Base-by-base conservation (phyloP, 2,113 vertebrate species). In the Damaliscus lunatus region DNA sequence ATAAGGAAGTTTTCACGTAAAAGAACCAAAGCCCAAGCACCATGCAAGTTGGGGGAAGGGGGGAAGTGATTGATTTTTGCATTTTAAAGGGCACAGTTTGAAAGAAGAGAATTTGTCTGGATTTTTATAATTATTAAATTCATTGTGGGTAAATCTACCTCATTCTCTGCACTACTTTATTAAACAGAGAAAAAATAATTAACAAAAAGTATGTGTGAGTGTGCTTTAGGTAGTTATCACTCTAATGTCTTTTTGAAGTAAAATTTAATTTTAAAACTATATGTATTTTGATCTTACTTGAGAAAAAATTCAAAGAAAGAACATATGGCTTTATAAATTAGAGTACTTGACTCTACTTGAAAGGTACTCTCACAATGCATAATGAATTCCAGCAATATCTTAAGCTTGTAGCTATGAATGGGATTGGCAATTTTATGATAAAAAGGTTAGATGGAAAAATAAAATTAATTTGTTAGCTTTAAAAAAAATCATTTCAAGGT, bases 271-370 rank as follows among this genome's bases (percentile, higher is more conserved):
- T 46, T 29, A 84, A 77, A 74, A 43, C n/a, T 46, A 0, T 46
- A 82, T 27, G 46, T 55, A 46, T 67, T 97, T 96, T 93, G 48
- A 94, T 96, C 78, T 97, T 81, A 64, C 91, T 29, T 93, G 59
- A 93, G 21, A 48, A 59, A 71, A 81, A 82, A 62, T 81, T 6
- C 33, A 53, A 86, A 82, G 48, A 89, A 92, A 60, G 48, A 91
- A 14, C 62, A 94, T 88, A 87, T 64, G 84, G 59, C 27, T 50
- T 83, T 87, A 67, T 90, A 92, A 87, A 88, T 19, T 16, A 74
- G 33, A 88, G 16, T 84, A 23, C 3, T 40, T 91, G 91, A 74
- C 36, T 52, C 36, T 94, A 59, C 52, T 96, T 88, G 88, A 94
- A 97, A 96, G 19, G 14, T 43, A 60, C 83, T 94, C 40, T 88